Conservation (phyloP, 2,888 invertebrate species). For the Chesias legatella region DNA sequence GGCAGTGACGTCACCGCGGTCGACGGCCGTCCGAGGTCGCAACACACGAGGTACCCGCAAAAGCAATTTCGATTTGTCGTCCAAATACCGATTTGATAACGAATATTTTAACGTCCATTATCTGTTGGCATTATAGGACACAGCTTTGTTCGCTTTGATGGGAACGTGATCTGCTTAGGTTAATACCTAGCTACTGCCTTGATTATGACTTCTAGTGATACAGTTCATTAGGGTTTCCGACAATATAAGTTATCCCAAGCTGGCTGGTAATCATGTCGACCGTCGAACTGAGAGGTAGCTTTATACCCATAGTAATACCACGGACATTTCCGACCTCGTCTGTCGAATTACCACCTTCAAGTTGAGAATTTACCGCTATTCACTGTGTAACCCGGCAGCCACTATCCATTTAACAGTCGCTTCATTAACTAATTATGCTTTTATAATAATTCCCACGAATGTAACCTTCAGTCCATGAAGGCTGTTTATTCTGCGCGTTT, state of each 20-base stretch:
- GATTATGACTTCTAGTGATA: constrained; percentile 5
- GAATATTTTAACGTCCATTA: constrained; percentile 3
- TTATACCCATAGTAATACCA: too few species aligned
- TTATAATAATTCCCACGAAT: too few species aligned
- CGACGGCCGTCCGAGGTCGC: constrained; percentile 51
- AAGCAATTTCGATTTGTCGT: constrained; percentile 16
- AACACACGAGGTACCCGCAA: constrained; percentile 23
- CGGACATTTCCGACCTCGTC: too few species aligned
- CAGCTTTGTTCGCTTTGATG: constrained; percentile 1
- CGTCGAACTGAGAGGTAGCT: too few species aligned
- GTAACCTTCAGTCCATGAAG: too few species aligned
- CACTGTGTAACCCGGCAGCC: too few species aligned
- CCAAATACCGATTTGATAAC: constrained; percentile 12
- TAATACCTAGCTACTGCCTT: neutral
- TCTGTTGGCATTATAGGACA: neutral
- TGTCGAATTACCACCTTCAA: too few species aligned
- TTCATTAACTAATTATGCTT: too few species aligned
- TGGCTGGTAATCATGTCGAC: too few species aligned
- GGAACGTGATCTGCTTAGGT: neutral
- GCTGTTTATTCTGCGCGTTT: too few species aligned
- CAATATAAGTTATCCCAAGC: neutral
- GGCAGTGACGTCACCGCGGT: constrained; percentile 51
- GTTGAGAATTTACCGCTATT: too few species aligned
- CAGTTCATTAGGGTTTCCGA: constrained; percentile 4
- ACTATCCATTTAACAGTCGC: too few species aligned